Evolutionary conservation across 2,888 invertebrate genomes (phyloP), one percentile per base, ranked within the genome.

Genomic region (Carabus problematicus): DNA sequence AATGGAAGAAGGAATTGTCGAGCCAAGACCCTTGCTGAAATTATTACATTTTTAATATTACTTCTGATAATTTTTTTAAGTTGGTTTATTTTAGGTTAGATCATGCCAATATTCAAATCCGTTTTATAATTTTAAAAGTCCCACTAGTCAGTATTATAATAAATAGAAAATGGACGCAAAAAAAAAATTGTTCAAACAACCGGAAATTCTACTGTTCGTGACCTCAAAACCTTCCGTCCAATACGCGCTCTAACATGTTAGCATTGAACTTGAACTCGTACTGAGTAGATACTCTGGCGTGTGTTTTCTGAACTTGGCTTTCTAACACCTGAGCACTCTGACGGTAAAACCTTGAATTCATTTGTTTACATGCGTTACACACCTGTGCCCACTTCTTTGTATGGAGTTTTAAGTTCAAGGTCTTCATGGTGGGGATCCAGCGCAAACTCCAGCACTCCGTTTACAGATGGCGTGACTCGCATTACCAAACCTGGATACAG

Each of bases 401-500:
- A 67, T 40, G 59, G 59, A 71, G 84, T 84, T 52, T 69, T 87
- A 77, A 72, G 87, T 79, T 73, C 86, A 83, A 78, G 56, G 59
- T 78, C 75, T 71, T 86, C 86, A 16, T 83, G 76, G 70, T 84
- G 83, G 0, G 86, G 85, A 75, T 92, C 91, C 78, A 93, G 82
- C 0, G 88, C 86, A 75, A 94, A 93, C 76, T 93, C 91, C 42
- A 93, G 82, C 40, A 91, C 82, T 56, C 93, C 92, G 72, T 89
- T 89, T 1, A 88, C 81, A 45, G 90, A 89, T 45, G 93, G 93
- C 1, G 91, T 90, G 58, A 93, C 87, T 72, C 87, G 86, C 85
- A 94, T 88, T 68, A 87, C 85, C 9, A 94, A 79, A 0, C 93
- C 93, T 0, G 93, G 93, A 79, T 92, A 91, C 1, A 93, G 71